phyloP scores from a whole-genome alignment of 2,113 vertebrate species.

The Pantherophis guttatus region DNA sequence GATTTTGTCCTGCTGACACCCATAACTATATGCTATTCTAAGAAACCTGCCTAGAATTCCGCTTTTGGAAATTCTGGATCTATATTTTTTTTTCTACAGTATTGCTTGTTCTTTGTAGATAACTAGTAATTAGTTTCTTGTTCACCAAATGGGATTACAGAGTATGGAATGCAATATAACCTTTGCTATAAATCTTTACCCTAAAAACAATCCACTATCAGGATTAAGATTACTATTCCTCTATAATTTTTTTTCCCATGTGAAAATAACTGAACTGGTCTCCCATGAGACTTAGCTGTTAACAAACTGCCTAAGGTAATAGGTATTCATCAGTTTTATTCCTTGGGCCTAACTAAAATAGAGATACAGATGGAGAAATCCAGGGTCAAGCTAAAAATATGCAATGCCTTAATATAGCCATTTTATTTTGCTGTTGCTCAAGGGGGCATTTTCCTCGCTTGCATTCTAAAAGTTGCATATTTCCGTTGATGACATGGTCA shows the following conservation, averaged over 20 bases:
- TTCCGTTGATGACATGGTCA: conserved; percentile 9
- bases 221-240: not conserved
- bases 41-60: not conserved
- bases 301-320: conserved; percentile 1
- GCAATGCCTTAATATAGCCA: conserved; percentile 31
- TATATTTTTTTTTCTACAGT: conserved; percentile 12
- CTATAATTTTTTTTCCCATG: not conserved
- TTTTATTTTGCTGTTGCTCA: conserved; percentile 18
- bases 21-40: not conserved
- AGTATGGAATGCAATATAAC: conserved; percentile 18
- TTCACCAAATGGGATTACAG: conserved; percentile 16
- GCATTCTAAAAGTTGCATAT: conserved; percentile 1
- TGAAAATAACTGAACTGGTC: not conserved
- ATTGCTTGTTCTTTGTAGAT: conserved; percentile 4
- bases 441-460: conserved; percentile 12
- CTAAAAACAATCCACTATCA: not conserved
- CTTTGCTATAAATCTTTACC: conserved; percentile 10
- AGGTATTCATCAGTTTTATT: conserved; percentile 2
- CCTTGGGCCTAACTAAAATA: conserved; percentile 1
- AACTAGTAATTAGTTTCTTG: conserved; percentile 8
- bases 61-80: not conserved
- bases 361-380: conserved; percentile 13
- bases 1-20: not conserved
- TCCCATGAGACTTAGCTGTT: not conserved
- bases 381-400: conserved; percentile 30